Base-by-base conservation (phyloP, 2,113 vertebrate species). In the Brienomyrus brachyistius region DNA sequence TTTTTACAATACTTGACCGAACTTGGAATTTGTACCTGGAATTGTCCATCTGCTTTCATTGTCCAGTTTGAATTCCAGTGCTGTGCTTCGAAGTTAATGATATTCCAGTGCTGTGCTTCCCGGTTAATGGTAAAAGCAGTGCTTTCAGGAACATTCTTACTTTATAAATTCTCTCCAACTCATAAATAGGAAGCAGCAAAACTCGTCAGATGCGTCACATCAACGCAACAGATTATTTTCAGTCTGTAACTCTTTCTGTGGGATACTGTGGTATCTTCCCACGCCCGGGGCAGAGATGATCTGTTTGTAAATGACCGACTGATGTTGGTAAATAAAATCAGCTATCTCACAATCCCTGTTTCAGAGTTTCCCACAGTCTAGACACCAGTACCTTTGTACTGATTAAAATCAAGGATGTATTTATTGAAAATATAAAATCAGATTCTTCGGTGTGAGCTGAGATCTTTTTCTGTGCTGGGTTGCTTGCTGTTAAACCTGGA, bases 381-480 rank as follows among this genome's bases (percentile, higher is more conserved):
- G 35, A 17, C 31, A 80, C 15, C 5, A 43, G 35, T 70, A 43
- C 47, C 47, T 50, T 51, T 51, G 23, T 47, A 4, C n/a, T 88
- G 66, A 45, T 48, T 88, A 8, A 40, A 31, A 82, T 83, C 74
- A 89, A 21, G 88, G 74, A 83, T 83, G 17, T 89, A 82, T 89
- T 89, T 54, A 56, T 54, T 87, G 35, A 82, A 89, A 56, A 23
- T 21, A 50, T 50, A 62, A 88, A 56, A 17, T 17, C 31, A 10
- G n/a, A 47, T 47, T 48, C 82, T n/a, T 47, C 0, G 21, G 40
- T 80, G 1, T 83, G 15, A 83, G 15, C 45, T 83, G 43, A 89
- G 45, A 47, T 51, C 13, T 77, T 52, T 80, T 89, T 35, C 54
- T 51, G 50, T 80, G 35, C 70, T 52, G 13, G 17, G 15, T 80